Conservation (phyloP, 2,888 invertebrate species). For the Cerastoderma edule region DNA sequence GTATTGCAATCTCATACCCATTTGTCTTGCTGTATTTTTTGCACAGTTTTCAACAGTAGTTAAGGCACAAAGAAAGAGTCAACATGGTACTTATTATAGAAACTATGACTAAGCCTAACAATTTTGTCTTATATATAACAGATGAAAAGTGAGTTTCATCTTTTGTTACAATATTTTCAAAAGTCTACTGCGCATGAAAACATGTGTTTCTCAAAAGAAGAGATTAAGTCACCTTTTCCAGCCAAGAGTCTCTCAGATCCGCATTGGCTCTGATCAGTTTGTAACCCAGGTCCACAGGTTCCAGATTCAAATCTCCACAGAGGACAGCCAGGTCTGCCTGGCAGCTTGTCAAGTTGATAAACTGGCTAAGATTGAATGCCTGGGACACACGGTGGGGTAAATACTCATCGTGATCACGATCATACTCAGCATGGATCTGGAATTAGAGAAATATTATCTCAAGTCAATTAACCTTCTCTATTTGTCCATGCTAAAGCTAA, state of each 20-base stretch:
- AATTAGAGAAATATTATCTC: too few relatives aligned
- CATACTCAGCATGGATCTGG: constrained; percentile 97
- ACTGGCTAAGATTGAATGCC: constrained; percentile 97
- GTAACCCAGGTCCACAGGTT: constrained; percentile 89
- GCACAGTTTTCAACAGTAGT: too few relatives aligned
- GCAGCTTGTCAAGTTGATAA: constrained; percentile 92
- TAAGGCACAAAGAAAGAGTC: too few relatives aligned
- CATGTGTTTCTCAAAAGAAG: not conserved
- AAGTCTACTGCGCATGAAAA: not conserved
- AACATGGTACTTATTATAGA: too few relatives aligned
- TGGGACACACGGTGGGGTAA: constrained; percentile 96
- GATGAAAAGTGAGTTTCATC: too few relatives aligned
- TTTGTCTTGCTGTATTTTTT: too few relatives aligned
- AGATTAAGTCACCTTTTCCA: constrained; percentile 71
- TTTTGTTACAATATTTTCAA: not conserved
- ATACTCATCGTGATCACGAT: constrained; percentile 91
- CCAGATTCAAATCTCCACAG: constrained; percentile 97
- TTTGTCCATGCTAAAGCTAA: too few relatives aligned
- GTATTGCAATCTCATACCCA: too few relatives aligned
- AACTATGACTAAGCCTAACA: too few relatives aligned
- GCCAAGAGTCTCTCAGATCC: constrained; percentile 80
- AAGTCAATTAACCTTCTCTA: too few relatives aligned
- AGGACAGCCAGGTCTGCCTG: constrained; percentile 91
- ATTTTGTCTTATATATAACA: too few relatives aligned
- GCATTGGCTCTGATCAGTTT: constrained; percentile 85